phyloP scores from a whole-genome alignment of 2,113 vertebrate genomes.

The Paradoxurus hermaphroditus region DNA sequence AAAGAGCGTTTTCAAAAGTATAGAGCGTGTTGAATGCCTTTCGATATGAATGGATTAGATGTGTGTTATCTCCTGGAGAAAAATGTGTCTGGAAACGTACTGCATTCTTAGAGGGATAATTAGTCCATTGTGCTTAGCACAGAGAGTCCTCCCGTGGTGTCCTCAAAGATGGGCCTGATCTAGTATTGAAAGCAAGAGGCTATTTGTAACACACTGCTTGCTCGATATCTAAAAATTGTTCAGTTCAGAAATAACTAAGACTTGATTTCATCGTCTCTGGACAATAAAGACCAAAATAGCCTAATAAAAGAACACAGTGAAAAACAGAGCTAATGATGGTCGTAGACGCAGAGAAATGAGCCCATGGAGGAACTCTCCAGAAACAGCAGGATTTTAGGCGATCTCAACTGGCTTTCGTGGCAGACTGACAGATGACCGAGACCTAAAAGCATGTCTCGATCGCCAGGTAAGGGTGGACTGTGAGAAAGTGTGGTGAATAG shows the following conservation, averaged over 20 bases:
- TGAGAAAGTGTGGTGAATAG: neutral
- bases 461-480: neutral
- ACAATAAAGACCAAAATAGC: neutral
- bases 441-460: neutral
- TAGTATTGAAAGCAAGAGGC: slow-evolving; percentile 36
- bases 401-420: neutral
- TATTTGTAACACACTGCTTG: slow-evolving; percentile 56
- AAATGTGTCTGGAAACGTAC: slow-evolving; percentile 50
- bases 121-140: slow-evolving; percentile 56
- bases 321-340: neutral
- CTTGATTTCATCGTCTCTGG: slow-evolving; percentile 58
- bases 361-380: neutral
- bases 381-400: neutral
- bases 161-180: slow-evolving; percentile 47
- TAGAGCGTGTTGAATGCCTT: slow-evolving; percentile 53
- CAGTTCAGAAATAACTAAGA: slow-evolving; percentile 28
- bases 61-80: slow-evolving; percentile 31
- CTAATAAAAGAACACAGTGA: neutral
- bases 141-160: neutral
- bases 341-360: neutral
- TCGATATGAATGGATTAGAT: slow-evolving; percentile 54
- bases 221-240: slow-evolving; percentile 51
- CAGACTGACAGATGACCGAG: neutral
- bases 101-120: slow-evolving; percentile 60
- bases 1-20: slow-evolving; percentile 2